Evolutionary conservation across 2,113 vertebrate species (phyloP), one percentile per base, ranked within the genome.

Genomic region (Brachionichthys hirsutus): DNA sequence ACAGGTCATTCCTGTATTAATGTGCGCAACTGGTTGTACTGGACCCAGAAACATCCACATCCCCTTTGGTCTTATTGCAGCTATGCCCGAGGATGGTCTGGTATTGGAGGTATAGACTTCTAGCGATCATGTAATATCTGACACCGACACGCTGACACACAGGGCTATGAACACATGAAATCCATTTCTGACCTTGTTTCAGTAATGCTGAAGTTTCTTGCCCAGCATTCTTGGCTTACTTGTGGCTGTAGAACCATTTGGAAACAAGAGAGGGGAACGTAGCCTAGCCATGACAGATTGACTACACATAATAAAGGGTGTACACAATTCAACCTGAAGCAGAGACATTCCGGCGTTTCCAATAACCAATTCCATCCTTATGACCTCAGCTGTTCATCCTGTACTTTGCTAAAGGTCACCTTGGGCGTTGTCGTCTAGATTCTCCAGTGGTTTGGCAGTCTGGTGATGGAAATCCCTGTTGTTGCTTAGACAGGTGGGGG

Each of bases 391-490:
- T 46, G 55, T 54, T 54, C 57, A 30, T 51, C 72, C 53, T 50
- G 48, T 61, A 36, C 70, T 75, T 68, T 68, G 57, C 57, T 74
- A 80, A 81, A 84, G 83, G 83, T 87, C 83, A 85, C 82, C 71
- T 82, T 82, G 74, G 69, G 62, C 57, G 68, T 67, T 75, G 77
- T 68, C 38, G 54, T 22, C 17, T 63, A 14, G 60, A 76, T 62
- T 77, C 77, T 80, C 77, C 71, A 83, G 65, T 68, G 70, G 65
- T 78, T 84, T 70, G 66, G 62, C 77, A 81, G 71, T 80, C 80
- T 72, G 69, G 63, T 63, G 76, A 81, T 67, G 53, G 74, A 78
- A 82, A 62, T 47, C 73, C 53, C 73, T 62, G 75, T 70, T 62
- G 62, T 73, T 34, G 19, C 38, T 49, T 69, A 55, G 45, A 54